Base-by-base conservation (phyloP, 2,113 vertebrate species). In the Siniperca knerii region DNA sequence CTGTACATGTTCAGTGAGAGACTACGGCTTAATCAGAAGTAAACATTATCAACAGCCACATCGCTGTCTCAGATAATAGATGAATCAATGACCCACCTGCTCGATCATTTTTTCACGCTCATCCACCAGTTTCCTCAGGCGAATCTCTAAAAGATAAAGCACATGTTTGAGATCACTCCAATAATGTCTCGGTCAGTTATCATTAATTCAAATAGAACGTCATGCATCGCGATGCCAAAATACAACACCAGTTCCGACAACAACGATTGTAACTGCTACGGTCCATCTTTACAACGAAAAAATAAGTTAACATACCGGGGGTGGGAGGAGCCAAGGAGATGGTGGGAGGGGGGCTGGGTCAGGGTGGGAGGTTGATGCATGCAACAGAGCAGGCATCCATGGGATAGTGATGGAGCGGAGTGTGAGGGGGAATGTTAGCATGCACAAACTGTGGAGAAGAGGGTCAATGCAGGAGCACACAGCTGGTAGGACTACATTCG, bases 71-170 rank as follows among this genome's bases (percentile, higher is more conserved):
- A 13, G 23, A 70, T 23, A 5, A 33, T 0, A 1, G 18, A 48
- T 2, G 9, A 37, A 52, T 7, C 37, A 12, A 10, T 42, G 52
- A 76, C 80, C 95, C 95, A 99, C 98, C 97, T 99, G 98, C 78
- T 98, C 97, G 62, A 99, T 93, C 66, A 99, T 96, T 85, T 94
- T 95, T 80, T 99, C 98, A 57, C 98, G 96, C 88, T 99, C 98
- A 21, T 98, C 98, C 50, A 97, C 86, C 71, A 99, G 96, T 83
- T 96, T 99, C 92, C 97, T 97, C 92, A 99, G 93, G 80, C 97
- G 98, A 82, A 96, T 96, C 90, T 99, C 98, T 99, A 91, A 25
- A 96, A 96, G 90, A 95, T 0, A 64, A 85, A 84, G 20, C 11
- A 83, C 15, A 80, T 0, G 8, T 74, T 48, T 67, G 16, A 73